Evolutionary conservation across 2,797 vertebrate species (phyloP).

Genomic region (Microctenopoma stevenorrisi): DNA sequence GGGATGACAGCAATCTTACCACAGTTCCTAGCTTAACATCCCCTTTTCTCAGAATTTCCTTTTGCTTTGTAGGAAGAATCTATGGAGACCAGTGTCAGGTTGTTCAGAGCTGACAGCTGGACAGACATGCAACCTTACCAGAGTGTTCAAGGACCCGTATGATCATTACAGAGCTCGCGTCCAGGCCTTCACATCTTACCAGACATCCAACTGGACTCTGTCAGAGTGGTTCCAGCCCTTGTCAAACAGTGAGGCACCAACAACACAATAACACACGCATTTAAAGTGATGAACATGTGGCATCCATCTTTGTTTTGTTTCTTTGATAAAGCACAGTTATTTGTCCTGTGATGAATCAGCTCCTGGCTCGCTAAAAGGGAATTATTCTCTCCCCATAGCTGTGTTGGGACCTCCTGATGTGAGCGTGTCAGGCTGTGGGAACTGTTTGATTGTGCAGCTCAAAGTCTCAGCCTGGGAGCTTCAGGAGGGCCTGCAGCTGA

Average conservation of each 20-base stretch:
- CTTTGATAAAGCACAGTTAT: background rate
- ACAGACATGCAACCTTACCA: constrained; percentile 69
- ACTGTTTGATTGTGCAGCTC: constrained; percentile 72
- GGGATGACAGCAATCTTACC: background rate
- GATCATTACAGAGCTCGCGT: constrained; percentile 54
- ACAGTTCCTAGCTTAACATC: background rate
- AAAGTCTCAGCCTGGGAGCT: constrained; percentile 10
- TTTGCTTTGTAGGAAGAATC: constrained; percentile 32
- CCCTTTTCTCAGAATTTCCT: background rate
- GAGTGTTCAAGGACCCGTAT: constrained; percentile 33
- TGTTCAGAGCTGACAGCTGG: constrained; percentile 49
- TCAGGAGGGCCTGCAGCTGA: background rate
- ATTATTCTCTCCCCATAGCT: constrained; percentile 46
- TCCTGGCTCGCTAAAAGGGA: background rate
- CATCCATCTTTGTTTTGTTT: background rate
- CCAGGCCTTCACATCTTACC: constrained; percentile 44
- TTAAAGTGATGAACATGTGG: background rate
- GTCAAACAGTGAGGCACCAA: constrained; percentile 66
- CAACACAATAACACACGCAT: background rate
- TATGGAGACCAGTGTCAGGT: constrained; percentile 51
- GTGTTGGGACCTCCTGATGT: constrained; percentile 68
- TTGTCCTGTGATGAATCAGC: background rate
- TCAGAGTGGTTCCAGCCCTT: constrained; percentile 65
- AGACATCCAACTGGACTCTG: constrained; percentile 67
- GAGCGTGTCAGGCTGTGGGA: constrained; percentile 73